Percentiles rank a stretch among this genome's conserved stretches.
These are phyloP conservation scores for Pristionchus entomophagus DNA, from an alignment of 2,888 invertebrate species.

Conservation along the genomic window DNA sequence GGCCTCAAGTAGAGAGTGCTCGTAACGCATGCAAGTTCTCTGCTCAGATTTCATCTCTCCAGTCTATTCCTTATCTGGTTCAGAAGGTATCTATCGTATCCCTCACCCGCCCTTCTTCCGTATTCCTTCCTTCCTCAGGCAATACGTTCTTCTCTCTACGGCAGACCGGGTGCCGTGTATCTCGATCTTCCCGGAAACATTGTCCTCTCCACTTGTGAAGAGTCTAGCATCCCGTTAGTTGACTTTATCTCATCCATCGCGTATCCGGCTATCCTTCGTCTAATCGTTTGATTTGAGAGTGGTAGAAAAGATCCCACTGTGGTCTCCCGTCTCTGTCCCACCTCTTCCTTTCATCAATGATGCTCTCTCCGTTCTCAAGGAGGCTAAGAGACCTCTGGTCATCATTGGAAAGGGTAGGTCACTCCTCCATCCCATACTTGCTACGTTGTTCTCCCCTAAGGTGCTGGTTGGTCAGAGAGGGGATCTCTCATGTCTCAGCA, in stretches of 20 bases:
- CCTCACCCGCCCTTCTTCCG: background rate
- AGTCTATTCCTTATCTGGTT: slow-evolving; percentile 64
- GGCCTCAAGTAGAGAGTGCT: slow-evolving; percentile 89
- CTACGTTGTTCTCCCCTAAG: slow-evolving; percentile 15
- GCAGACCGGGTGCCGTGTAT: slow-evolving; percentile 91
- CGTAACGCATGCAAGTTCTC: slow-evolving; percentile 89
- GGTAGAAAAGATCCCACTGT: slow-evolving; percentile 75
- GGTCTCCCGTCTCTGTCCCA: slow-evolving; percentile 84
- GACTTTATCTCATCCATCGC: background rate
- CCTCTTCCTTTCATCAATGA: slow-evolving; percentile 83
- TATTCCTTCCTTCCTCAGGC: slow-evolving; percentile 79
- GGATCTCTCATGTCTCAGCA: slow-evolving; percentile 66
- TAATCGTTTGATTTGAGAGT: slow-evolving; percentile 10
- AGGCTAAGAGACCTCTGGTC: slow-evolving; percentile 87
- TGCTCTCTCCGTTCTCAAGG: slow-evolving; percentile 83
- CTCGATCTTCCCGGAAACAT: slow-evolving; percentile 91
- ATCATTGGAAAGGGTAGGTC: slow-evolving; percentile 88
- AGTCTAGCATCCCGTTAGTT: slow-evolving; percentile 55
- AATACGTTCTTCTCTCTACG: slow-evolving; percentile 86
- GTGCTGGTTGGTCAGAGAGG: slow-evolving; percentile 70
- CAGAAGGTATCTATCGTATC: slow-evolving; percentile 17
- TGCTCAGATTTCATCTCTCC: slow-evolving; percentile 32
- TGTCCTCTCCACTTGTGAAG: slow-evolving; percentile 70
- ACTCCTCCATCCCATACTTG: background rate
- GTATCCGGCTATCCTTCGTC: background rate